Conservation (phyloP, 2,797 vertebrate genomes). For the Rhabdomys pumilio region DNA sequence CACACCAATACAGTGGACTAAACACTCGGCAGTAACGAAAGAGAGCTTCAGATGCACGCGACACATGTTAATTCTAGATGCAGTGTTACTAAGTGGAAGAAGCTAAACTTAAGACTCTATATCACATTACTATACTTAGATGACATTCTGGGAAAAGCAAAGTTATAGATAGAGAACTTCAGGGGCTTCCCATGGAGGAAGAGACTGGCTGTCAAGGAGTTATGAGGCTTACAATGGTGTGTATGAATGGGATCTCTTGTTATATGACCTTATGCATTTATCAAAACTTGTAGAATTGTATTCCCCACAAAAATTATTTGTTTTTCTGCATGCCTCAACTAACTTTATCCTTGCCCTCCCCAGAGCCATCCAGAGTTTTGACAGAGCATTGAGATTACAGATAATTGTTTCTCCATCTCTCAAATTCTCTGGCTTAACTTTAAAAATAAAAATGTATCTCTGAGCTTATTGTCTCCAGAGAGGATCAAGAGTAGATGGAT, state of each 20-base stretch:
- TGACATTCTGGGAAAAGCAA: conserved; percentile 7
- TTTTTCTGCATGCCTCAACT: neutral
- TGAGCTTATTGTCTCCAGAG: neutral
- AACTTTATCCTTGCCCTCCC: neutral
- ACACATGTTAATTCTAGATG: neutral
- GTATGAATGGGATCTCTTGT: neutral
- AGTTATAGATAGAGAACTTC: neutral
- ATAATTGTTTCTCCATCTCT: conserved; percentile 11
- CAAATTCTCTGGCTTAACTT: conserved; percentile 48
- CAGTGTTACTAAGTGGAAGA: conserved; percentile 4
- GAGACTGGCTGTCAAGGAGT: neutral
- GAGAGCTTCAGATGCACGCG: too few species aligned
- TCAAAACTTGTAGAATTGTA: conserved; percentile 27
- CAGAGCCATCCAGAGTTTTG: neutral
- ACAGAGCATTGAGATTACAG: conserved; percentile 5
- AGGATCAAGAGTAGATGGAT: neutral
- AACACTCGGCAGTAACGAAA: neutral
- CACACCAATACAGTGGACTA: neutral
- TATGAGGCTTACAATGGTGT: neutral
- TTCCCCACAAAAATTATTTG: neutral
- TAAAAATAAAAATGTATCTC: neutral
- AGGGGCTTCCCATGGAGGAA: neutral
- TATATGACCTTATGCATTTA: neutral
- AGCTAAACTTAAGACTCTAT: neutral
- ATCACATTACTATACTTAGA: neutral